These are phyloP conservation scores for Phaethornis superciliosus DNA, from an alignment of 2,113 vertebrate species.

Conservation along the genomic window DNA sequence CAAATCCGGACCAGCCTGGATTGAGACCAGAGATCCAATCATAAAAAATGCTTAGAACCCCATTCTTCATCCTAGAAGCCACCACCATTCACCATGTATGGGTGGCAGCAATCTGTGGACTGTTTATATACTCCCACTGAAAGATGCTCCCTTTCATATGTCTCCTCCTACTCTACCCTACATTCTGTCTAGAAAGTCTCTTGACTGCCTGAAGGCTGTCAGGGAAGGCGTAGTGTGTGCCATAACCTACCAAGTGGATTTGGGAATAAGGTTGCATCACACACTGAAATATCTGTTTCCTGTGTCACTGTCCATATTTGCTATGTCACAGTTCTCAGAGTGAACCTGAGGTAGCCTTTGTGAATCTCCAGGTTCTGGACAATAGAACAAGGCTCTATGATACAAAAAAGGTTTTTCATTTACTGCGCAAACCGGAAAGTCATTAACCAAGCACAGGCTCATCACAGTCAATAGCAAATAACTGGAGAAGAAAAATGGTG, in stretches of 20 bases:
- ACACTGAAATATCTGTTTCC: neutral
- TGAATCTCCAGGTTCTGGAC: neutral
- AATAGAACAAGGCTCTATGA: neutral
- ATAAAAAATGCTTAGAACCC: neutral
- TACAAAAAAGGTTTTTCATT: neutral
- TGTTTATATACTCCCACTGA: neutral
- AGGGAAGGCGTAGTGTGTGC: neutral
- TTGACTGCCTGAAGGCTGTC: neutral
- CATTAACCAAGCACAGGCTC: neutral
- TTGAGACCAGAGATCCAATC: neutral
- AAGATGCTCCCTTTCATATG: neutral
- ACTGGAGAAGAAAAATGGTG: neutral
- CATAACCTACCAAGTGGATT: neutral
- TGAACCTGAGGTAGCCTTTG: neutral
- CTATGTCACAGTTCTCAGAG: neutral
- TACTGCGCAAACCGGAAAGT: neutral
- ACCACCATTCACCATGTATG: neutral
- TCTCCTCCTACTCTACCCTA: neutral
- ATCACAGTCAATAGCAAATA: neutral
- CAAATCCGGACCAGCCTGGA: neutral
- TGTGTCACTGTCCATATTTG: neutral
- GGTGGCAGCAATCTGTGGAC: neutral
- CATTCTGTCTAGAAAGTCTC: neutral
- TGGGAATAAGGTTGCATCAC: neutral
- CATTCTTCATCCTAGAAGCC: neutral